Base-by-base conservation (phyloP, 2,888 invertebrate genomes). In the Diaperis boleti region DNA sequence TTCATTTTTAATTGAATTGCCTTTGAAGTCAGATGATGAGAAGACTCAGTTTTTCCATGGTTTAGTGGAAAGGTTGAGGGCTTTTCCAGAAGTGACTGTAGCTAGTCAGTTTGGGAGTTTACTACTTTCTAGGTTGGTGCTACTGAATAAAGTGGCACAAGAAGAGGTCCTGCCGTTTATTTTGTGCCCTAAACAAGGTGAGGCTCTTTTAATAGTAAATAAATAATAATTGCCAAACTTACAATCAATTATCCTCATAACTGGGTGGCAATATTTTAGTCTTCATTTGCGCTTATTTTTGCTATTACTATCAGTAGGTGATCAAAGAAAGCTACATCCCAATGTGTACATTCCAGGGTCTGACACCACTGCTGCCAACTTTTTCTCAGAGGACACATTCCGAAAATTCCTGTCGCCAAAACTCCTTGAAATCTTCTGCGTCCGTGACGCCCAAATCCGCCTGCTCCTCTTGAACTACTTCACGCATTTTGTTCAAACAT, bases 391-490 rank as follows among this genome's bases (percentile, higher is more conserved):
- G 37, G 81, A 84, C 59, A 86, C 88, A 1, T 95, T 92, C 77
- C 88, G 87, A 72, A 87, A 87, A 70, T 87, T 89, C 80, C 83
- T 96, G 18, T 87, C 92, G 70, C 95, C 91, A 50, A 89, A 88
- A 82, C 80, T 94, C 29, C 82, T 92, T 69, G 89, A 92, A 75
- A 88, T 94, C 79, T 95, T 96, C 82, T 88, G 90, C 72, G 92
- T 96, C 2, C 87, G 92, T 69, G 96, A 96, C 79, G 87, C 89
- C 37, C 92, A 95, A 81, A 90, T 93, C 49, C 87, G 96, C 62
- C 84, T 92, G 69, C 84, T 94, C 39, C 83, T 96, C 13, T 82
- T 96, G 31, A 86, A 87, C 54, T 90, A 95, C 79, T 94, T 96
- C 74, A 85, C 87, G 50, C 86, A 88, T 65, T 96, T 89, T 79